These are phyloP conservation scores for Pipa parva DNA, from an alignment of 2,113 vertebrate genomes.

Conservation along the genomic window DNA sequence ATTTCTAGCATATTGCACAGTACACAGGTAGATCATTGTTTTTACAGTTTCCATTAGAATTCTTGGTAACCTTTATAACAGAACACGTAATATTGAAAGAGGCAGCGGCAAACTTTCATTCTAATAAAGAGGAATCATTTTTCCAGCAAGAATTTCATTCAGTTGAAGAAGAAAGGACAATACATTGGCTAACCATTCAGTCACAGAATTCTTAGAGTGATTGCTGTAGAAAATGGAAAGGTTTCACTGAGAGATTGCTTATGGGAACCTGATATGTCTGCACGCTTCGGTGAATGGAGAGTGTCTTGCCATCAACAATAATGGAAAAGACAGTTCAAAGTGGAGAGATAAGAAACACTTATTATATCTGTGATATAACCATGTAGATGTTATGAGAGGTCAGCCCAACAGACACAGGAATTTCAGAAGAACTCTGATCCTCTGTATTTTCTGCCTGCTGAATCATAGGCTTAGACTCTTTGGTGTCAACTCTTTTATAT, in stretches of 20 bases:
- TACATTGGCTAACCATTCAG: neutral
- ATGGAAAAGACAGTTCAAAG: slow-evolving; percentile 21
- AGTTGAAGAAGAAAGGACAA: neutral
- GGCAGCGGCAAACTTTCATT: neutral
- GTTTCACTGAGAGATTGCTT: slow-evolving; percentile 26
- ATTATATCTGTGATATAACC: slow-evolving; percentile 30
- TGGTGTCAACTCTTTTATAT: slow-evolving; percentile 10
- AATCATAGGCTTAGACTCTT: slow-evolving; percentile 15
- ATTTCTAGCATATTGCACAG: too few relatives aligned
- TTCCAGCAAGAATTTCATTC: neutral
- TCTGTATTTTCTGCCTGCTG: slow-evolving; percentile 21
- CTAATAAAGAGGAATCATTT: neutral
- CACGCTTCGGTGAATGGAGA: slow-evolving; percentile 5
- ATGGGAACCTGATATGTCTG: slow-evolving; percentile 20
- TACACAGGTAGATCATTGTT: too few relatives aligned
- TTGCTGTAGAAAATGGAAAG: slow-evolving; percentile 1
- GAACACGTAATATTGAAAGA: too few relatives aligned
- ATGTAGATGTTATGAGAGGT: slow-evolving; percentile 18
- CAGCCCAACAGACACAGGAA: slow-evolving; percentile 20
- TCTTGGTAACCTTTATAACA: too few relatives aligned
- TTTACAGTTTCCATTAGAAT: too few relatives aligned
- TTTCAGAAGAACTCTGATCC: slow-evolving; percentile 15
- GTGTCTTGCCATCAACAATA: slow-evolving; percentile 10
- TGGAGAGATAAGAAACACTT: slow-evolving; percentile 34
- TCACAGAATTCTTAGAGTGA: neutral